Evolutionary conservation across 2,888 invertebrate genomes (phyloP).

Genomic region (Augiades crinisus): DNA sequence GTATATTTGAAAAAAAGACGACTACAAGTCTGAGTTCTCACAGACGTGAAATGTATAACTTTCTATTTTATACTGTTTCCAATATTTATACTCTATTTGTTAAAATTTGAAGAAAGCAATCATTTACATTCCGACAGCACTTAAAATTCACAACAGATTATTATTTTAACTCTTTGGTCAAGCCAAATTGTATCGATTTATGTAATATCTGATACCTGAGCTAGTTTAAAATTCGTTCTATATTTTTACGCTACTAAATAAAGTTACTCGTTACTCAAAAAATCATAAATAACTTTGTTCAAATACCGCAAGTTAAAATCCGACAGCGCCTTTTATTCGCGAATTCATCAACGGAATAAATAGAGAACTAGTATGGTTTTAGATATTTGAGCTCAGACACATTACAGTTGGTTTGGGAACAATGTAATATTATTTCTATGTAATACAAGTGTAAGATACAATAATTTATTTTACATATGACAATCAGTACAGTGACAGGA

Average conservation of each 20-base stretch:
- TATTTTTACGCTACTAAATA: constrained; percentile 1
- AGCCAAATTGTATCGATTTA: constrained; percentile 39
- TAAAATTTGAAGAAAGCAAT: too few species aligned
- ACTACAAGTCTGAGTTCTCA: too few species aligned
- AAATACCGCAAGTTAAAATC: background rate
- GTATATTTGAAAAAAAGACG: too few species aligned
- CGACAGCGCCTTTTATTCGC: too few species aligned
- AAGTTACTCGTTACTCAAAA: too few species aligned
- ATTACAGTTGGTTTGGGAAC: constrained; percentile 6
- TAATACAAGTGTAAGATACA: constrained; percentile 23
- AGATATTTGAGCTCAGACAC: background rate
- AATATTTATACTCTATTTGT: too few species aligned
- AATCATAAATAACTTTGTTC: too few species aligned
- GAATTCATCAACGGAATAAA: too few species aligned
- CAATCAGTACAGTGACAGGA: constrained; percentile 25
- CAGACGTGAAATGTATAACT: too few species aligned
- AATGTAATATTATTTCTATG: background rate
- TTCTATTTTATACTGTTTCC: too few species aligned
- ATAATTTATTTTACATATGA: constrained; percentile 32
- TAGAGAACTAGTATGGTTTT: too few species aligned
- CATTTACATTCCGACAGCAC: background rate
- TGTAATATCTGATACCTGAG: constrained; percentile 25
- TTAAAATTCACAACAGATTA: constrained; percentile 64
- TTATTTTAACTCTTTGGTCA: constrained; percentile 69
- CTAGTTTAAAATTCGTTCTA: constrained; percentile 9